phyloP scores from a whole-genome alignment of 2,797 vertebrate species.

The Enteromius fasciolatus region DNA sequence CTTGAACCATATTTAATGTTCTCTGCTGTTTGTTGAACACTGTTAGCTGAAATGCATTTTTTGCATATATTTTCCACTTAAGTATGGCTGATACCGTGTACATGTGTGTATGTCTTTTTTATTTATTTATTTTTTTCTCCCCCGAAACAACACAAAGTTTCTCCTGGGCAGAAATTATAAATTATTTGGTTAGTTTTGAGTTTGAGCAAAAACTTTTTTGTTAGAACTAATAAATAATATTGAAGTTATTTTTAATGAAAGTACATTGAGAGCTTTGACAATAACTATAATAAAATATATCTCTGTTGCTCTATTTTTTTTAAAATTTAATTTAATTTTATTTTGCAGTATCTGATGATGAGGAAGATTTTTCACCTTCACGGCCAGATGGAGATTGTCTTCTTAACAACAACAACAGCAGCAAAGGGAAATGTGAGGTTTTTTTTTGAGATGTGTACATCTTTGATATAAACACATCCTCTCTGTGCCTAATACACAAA shows the following conservation, averaged over 20 bases:
- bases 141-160: too few species aligned
- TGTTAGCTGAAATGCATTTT: background rate
- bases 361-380: conserved; percentile 88
- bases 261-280: background rate
- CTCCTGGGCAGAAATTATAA: too few species aligned
- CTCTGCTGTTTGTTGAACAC: background rate
- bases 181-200: too few species aligned
- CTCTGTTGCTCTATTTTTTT: background rate
- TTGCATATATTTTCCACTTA: too few species aligned
- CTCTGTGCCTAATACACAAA: background rate
- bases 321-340: conserved; percentile 2
- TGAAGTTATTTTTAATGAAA: background rate
- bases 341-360: conserved; percentile 85
- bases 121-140: too few species aligned
- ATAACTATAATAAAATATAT: too few species aligned
- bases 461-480: background rate
- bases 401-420: conserved; percentile 87
- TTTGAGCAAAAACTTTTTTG: too few species aligned
- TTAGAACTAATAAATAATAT: too few species aligned
- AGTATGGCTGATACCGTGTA: too few species aligned
- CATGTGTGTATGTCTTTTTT: too few species aligned
- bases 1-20: background rate
- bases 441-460: background rate
- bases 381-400: conserved; percentile 87
- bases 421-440: conserved; percentile 91